phyloP scores from a whole-genome alignment of 2,797 vertebrate genomes.

The Harpagifer antarcticus region DNA sequence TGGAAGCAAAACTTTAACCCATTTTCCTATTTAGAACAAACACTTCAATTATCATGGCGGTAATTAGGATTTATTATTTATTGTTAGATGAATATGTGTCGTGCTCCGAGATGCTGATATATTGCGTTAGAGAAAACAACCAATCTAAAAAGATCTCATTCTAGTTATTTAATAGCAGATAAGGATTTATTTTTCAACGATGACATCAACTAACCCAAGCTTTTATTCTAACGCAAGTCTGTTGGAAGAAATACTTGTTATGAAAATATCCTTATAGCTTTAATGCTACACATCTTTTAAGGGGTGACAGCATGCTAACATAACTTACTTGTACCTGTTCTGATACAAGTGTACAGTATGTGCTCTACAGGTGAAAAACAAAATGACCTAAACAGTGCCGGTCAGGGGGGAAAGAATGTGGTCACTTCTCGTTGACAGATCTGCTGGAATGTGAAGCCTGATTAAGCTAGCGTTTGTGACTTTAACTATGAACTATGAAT shows the following conservation, averaged over 20 bases:
- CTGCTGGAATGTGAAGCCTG: constrained; percentile 53
- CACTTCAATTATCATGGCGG: neutral
- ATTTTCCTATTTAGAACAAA: neutral
- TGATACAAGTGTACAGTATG: neutral
- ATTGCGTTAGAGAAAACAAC: neutral
- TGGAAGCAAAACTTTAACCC: neutral
- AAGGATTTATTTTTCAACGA: neutral
- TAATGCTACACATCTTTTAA: neutral
- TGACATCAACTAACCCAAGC: neutral
- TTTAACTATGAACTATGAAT: constrained; percentile 43
- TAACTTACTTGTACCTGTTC: neutral
- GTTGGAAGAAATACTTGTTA: too few species aligned
- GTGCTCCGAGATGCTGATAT: neutral
- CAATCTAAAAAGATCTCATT: neutral
- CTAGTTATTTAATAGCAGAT: constrained; percentile 6
- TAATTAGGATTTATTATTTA: neutral
- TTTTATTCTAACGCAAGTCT: neutral
- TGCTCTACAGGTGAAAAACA: neutral
- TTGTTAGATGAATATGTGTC: neutral
- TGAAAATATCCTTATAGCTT: neutral
- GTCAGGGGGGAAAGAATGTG: constrained; percentile 17
- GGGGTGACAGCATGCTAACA: neutral
- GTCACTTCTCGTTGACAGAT: constrained; percentile 49
- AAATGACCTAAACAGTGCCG: neutral
- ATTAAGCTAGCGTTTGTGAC: constrained; percentile 37